Evolutionary conservation across 2,113 vertebrate species (phyloP), one percentile per base, ranked within the genome.

Genomic region (Recurvirostra avosetta): DNA sequence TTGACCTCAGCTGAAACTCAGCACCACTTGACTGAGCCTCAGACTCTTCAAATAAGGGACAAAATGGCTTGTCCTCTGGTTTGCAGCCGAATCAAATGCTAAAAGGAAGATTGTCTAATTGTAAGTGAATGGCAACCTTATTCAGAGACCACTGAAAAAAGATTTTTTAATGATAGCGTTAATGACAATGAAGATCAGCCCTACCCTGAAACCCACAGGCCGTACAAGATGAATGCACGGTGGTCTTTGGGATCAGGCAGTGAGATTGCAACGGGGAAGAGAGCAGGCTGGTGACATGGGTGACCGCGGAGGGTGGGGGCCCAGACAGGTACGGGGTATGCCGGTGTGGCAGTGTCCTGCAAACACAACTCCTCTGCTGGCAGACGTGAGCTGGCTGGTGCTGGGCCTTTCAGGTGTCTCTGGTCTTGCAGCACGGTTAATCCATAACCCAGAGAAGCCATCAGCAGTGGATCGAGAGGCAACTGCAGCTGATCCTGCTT

Each of bases 291-390:
- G 32, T 32, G 74, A 13, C 22, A n/a, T 1, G 0, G 3, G 13
- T 53, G 36, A 19, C 47, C 67, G 32, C 1, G 6, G 38, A 49
- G 22, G 3, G 3, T 21, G n/a, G 30, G 30, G 27, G 45, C 26
- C 19, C 9, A 8, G 29, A 52, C 0, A 0, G 17, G 15, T 61
- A 34, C 30, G 22, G 59, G 88, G 32, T 26, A n/a, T 2, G 0
- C 19, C 3, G 1, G 58, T 2, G 11, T 9, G 38, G 55, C 8
- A 1, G 32, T 7, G 6, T 78, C 65, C 41, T 67, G 61, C 38
- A 75, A 53, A 32, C 55, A 27, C 38, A 63, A 4, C 21, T 70
- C 23, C 53, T 34, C 41, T 17, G 40, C 70, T 55, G 1, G 2
- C 6, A 16, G 75, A 20, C 1, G 1, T 38, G 23, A 81, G 55